Conservation (phyloP, 2,113 vertebrate genomes). For the Xenotilapia flavipinnis region DNA sequence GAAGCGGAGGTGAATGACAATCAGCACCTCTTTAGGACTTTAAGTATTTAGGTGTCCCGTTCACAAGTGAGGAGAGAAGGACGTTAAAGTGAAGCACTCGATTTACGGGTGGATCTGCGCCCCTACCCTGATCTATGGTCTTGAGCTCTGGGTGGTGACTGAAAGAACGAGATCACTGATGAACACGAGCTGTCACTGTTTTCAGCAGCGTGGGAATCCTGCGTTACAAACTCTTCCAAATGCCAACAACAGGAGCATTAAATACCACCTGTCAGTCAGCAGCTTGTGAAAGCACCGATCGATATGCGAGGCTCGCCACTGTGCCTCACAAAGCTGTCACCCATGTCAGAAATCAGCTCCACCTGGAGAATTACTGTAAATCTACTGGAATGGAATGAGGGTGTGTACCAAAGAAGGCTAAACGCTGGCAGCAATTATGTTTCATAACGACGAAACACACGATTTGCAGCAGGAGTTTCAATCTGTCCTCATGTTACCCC, state of each 20-base stretch:
- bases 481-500: not conserved
- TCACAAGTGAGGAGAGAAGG: not conserved
- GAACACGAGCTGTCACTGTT: not conserved
- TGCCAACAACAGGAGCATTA: not conserved
- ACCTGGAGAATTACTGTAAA: not conserved
- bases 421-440: not conserved
- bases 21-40: not conserved
- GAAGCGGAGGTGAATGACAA: not conserved
- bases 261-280: not conserved
- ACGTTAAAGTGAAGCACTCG: not conserved
- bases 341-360: not conserved
- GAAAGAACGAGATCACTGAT: not conserved
- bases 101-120: fast-evolving
- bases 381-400: not conserved
- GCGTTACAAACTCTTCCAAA: not conserved
- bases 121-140: not conserved
- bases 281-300: not conserved
- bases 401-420: not conserved
- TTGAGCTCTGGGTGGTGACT: not conserved
- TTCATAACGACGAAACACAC: not conserved
- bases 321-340: not conserved
- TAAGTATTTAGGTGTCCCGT: not conserved
- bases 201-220: not conserved
- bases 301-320: not conserved
- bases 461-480: not conserved